A percentile compares a stretch with the other conserved stretches of the same genome.
Conservation (phyloP, 1,140 invertebrate genomes). For the Oryctes rhinoceros region DNA sequence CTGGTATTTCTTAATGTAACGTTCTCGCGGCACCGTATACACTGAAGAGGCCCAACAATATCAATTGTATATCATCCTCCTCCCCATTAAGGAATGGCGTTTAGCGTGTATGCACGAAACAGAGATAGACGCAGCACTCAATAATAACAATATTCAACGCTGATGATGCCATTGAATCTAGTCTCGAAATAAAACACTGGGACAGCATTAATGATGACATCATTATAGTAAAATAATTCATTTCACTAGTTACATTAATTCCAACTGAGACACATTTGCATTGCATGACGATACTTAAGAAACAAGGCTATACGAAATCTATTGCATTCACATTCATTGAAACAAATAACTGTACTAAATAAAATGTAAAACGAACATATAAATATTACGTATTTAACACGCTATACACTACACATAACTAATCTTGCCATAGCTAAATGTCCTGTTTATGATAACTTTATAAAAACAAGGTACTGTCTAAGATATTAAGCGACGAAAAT, state of each 20-base stretch:
- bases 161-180: conserved; percentile 32
- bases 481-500: too few species aligned
- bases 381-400: too few species aligned
- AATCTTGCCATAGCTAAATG: too few species aligned
- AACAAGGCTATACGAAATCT: neutral
- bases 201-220: conserved; percentile 36
- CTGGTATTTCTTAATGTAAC: conserved; percentile 35
- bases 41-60: conserved; percentile 30
- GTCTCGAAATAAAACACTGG: conserved; percentile 25
- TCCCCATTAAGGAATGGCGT: neutral
- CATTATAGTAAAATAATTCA: conserved; percentile 27
- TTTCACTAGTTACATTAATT: conserved; percentile 7
- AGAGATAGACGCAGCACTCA: conserved; percentile 9
- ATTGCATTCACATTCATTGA: neutral
- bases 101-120: neutral
- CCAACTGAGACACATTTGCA: conserved; percentile 24
- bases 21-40: neutral
- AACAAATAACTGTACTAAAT: too few species aligned
- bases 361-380: too few species aligned
- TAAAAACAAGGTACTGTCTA: too few species aligned
- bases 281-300: neutral
- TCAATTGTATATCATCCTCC: conserved; percentile 31
- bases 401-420: too few species aligned
- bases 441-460: too few species aligned
- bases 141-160: conserved; percentile 33